These are phyloP conservation scores for Centrocercus urophasianus DNA, from an alignment of 2,113 vertebrate genomes.

Conservation along the genomic window DNA sequence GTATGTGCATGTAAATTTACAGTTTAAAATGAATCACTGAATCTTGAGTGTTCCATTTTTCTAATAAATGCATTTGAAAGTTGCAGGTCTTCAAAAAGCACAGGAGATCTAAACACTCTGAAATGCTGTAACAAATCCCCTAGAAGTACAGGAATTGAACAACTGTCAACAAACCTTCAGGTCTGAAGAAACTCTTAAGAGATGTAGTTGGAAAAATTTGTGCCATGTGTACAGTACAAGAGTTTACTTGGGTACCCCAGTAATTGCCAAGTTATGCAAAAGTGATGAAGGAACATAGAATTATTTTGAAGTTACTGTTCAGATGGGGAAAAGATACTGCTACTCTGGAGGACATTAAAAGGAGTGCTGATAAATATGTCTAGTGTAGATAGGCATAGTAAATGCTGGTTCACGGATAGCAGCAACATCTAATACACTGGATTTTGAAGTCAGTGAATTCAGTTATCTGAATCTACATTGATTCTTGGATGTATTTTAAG, in stretches of 20 bases:
- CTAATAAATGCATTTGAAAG: neutral
- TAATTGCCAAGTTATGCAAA: neutral
- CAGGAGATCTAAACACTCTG: neutral
- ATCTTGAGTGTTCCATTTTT: neutral
- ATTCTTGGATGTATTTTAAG: neutral
- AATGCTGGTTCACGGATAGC: neutral
- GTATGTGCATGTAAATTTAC: neutral
- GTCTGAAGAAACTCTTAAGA: neutral
- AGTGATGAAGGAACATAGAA: neutral
- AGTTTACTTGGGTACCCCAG: neutral
- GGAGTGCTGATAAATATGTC: neutral
- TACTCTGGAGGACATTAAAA: neutral
- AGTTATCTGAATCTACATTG: neutral
- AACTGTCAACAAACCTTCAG: neutral
- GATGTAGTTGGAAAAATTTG: neutral
- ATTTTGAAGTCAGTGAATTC: neutral
- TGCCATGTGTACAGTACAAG: neutral
- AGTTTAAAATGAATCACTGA: conserved; percentile 7
- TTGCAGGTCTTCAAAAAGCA: neutral
- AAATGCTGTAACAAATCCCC: neutral
- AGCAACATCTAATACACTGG: neutral
- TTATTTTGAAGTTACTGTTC: neutral
- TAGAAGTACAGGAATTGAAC: neutral
- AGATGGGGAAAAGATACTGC: neutral
- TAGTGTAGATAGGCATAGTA: neutral